These are phyloP conservation scores for Rhinichthys osculus DNA, from an alignment of 2,797 vertebrate genomes.

Conservation along the genomic window DNA sequence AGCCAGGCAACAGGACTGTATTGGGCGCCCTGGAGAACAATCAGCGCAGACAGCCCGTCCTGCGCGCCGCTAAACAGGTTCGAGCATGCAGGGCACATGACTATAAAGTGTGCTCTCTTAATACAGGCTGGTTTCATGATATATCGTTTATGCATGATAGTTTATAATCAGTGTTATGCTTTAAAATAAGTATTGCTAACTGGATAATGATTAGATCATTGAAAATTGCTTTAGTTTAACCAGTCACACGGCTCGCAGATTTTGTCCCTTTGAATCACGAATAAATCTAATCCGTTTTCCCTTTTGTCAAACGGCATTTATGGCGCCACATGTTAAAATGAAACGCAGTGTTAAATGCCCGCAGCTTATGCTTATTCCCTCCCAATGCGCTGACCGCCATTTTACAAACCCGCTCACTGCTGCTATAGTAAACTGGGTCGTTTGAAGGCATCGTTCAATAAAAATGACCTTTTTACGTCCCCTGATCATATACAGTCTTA, in stretches of 20 bases:
- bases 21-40: constrained; percentile 83
- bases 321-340: constrained; percentile 9
- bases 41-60: constrained; percentile 70
- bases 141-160: fast-evolving
- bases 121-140: background rate
- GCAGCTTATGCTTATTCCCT: constrained; percentile 30
- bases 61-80: constrained; percentile 79
- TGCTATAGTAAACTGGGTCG: background rate
- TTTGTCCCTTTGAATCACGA: background rate
- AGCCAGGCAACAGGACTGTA: constrained; percentile 72
- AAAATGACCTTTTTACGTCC: background rate
- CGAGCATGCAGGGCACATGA: constrained; percentile 40
- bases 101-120: background rate
- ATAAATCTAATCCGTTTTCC: background rate
- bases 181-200: too few species aligned
- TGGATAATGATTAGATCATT: background rate
- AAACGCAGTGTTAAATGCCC: constrained; percentile 43
- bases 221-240: background rate
- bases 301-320: background rate
- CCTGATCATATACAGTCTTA: background rate
- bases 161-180: background rate
- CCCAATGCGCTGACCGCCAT: constrained; percentile 52
- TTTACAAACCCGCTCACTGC: constrained; percentile 28
- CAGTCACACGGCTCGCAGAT: background rate
- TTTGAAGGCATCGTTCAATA: background rate